A percentile compares a stretch with the other conserved stretches of the same genome.
Evolutionary conservation across 2,888 invertebrate genomes (phyloP).

Genomic region (Drosophila peninsularis): DNA sequence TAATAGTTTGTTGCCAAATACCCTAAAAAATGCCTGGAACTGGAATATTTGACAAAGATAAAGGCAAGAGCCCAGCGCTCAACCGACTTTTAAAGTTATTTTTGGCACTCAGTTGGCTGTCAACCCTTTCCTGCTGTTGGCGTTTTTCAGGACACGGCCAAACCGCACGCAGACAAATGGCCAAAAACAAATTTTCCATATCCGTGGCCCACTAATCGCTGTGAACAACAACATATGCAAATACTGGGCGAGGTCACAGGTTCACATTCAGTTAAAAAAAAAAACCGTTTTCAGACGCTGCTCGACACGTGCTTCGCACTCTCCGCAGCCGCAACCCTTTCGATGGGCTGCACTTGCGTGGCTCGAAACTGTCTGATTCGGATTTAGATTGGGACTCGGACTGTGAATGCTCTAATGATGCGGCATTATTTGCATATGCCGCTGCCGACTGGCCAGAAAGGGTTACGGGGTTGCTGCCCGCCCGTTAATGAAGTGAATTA

Average conservation of each 20-base stretch:
- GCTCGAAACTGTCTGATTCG: slow-evolving; percentile 12
- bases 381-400: slow-evolving; percentile 20
- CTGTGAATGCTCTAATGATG: slow-evolving; percentile 70
- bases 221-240: slow-evolving; percentile 70
- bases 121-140: slow-evolving; percentile 44
- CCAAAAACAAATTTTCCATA: slow-evolving; percentile 50
- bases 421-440: slow-evolving; percentile 78
- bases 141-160: slow-evolving; percentile 10
- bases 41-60: not conserved
- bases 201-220: slow-evolving; percentile 40
- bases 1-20: not conserved
- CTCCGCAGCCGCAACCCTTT: slow-evolving; percentile 62
- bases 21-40: no score
- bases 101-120: slow-evolving; percentile 23
- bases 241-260: slow-evolving; percentile 37
- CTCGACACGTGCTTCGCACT: slow-evolving; percentile 63
- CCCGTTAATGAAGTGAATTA: slow-evolving; percentile 74
- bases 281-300: slow-evolving; percentile 20
- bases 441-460: slow-evolving; percentile 35
- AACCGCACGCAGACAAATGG: slow-evolving; percentile 36
- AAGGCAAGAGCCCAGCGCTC: not conserved
- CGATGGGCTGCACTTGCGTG: slow-evolving; percentile 33
- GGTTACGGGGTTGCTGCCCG: slow-evolving; percentile 36
- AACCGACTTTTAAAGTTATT: not conserved
- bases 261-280: slow-evolving; percentile 22